These are phyloP conservation scores for Anarsia innoxiella DNA, from an alignment of 2,888 invertebrate species.

Conservation along the genomic window DNA sequence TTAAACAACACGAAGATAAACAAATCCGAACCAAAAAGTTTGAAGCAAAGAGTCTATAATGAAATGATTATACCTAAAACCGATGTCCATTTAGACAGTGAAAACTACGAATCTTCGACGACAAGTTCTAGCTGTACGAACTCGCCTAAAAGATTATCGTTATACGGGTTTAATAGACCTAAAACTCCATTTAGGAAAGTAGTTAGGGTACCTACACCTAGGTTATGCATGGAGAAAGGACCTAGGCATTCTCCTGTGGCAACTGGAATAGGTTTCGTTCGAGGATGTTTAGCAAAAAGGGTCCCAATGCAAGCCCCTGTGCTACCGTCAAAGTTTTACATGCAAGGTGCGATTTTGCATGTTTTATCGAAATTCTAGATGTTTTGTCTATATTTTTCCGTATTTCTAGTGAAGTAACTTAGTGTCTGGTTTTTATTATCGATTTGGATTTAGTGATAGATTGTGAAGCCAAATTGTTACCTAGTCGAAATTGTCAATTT, in stretches of 20 bases:
- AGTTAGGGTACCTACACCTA: constrained; percentile 49
- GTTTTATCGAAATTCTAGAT: constrained; percentile 4
- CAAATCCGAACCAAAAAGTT: constrained; percentile 34
- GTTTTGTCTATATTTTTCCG: constrained; percentile 15
- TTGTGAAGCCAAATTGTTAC: constrained; percentile 26
- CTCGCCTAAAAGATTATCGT: constrained; percentile 75
- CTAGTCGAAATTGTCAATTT: constrained; percentile 2
- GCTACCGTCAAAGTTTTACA: constrained; percentile 71
- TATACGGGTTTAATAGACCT: constrained; percentile 52
- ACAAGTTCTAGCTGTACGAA: constrained; percentile 79
- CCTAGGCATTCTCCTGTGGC: constrained; percentile 26
- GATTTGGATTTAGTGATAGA: constrained; percentile 28
- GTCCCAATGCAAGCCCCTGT: constrained; percentile 60
- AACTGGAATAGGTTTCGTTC: constrained; percentile 39
- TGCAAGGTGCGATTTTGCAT: constrained; percentile 52
- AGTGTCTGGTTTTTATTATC: too few relatives aligned
- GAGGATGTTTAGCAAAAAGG: constrained; percentile 66
- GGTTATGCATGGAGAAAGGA: constrained; percentile 51
- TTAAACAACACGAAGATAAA: constrained; percentile 53
- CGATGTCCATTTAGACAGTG: constrained; percentile 74
- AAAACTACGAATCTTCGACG: constrained; percentile 78
- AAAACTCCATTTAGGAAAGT: constrained; percentile 59
- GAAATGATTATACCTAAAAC: constrained; percentile 73
- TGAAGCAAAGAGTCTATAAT: constrained; percentile 67
- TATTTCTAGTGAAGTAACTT: background rate